phyloP scores from a whole-genome alignment of 2,888 invertebrate genomes.

The Helicoverpa assulta region DNA sequence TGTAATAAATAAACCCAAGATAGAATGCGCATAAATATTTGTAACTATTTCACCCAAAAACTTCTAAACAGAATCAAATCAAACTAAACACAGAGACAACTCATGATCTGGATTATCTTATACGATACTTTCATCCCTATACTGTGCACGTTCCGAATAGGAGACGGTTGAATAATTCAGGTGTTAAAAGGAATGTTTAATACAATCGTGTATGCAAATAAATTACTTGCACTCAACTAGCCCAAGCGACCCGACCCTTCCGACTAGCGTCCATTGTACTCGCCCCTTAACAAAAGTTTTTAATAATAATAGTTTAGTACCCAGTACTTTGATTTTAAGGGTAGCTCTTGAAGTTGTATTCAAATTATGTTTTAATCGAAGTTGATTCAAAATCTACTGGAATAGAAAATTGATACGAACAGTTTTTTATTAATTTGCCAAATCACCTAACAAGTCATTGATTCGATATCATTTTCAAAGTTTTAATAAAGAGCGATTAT shows the following conservation, averaged over 20 bases:
- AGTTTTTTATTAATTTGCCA: neutral
- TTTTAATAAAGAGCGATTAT: neutral
- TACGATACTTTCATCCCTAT: neutral
- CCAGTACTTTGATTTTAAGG: constrained; percentile 14
- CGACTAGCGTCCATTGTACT: constrained; percentile 39
- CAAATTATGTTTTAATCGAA: neutral
- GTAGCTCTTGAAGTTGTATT: constrained; percentile 19
- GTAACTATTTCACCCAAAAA: neutral
- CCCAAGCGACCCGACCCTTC: constrained; percentile 43
- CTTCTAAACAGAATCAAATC: neutral
- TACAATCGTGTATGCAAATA: constrained; percentile 14
- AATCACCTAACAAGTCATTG: neutral
- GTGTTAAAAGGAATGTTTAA: constrained; percentile 17
- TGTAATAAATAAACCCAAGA: too few relatives aligned
- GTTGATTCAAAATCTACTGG: neutral
- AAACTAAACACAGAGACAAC: neutral
- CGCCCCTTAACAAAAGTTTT: constrained; percentile 21
- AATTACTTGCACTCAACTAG: constrained; percentile 34
- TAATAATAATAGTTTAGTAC: constrained; percentile 48
- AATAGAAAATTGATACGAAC: neutral
- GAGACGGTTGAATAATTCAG: constrained; percentile 3
- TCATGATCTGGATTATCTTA: neutral
- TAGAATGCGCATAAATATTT: too few relatives aligned
- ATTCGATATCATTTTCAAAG: neutral
- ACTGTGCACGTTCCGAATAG: neutral